Evolutionary conservation across 1,140 invertebrate species (phyloP).

Genomic region (Plectrocnemia conspersa): DNA sequence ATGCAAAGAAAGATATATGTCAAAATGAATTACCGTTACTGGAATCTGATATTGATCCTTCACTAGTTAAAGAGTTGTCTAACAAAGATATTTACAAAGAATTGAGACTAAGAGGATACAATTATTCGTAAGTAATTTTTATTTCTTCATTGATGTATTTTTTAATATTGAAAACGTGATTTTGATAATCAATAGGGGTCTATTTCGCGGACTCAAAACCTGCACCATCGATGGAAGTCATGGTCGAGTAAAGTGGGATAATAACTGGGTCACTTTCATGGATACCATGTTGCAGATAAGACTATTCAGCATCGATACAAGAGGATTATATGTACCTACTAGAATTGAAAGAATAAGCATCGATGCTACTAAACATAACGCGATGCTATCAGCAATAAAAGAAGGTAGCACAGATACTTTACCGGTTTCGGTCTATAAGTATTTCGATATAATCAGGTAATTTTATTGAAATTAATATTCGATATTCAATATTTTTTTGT

Average conservation of each 20-base stretch:
- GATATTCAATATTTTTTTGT: background rate
- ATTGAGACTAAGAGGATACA: slow-evolving; percentile 82
- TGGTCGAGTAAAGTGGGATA: slow-evolving; percentile 52
- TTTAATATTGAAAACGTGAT: slow-evolving; percentile 3
- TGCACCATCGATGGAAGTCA: slow-evolving; percentile 47
- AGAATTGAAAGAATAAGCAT: slow-evolving; percentile 76
- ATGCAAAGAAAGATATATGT: slow-evolving; percentile 47
- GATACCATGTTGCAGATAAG: slow-evolving; percentile 89
- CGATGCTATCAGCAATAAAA: slow-evolving; percentile 50
- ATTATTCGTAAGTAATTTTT: slow-evolving; percentile 62
- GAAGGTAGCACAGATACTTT: slow-evolving; percentile 46
- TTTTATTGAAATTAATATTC: background rate
- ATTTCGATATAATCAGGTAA: slow-evolving; percentile 48
- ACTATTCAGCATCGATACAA: slow-evolving; percentile 67
- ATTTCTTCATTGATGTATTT: background rate
- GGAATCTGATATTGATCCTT: slow-evolving; percentile 42
- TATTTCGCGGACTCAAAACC: slow-evolving; percentile 63
- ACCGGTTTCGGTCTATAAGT: slow-evolving; percentile 44
- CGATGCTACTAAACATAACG: slow-evolving; percentile 64
- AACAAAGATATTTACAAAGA: slow-evolving; percentile 89
- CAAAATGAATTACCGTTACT: slow-evolving; percentile 47
- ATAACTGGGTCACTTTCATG: slow-evolving; percentile 90
- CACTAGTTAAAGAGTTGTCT: slow-evolving; percentile 51
- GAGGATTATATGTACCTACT: slow-evolving; percentile 78
- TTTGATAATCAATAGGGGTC: slow-evolving; percentile 41